A percentile compares a stretch with the other conserved stretches of the same genome.
phyloP scores from a whole-genome alignment of 1,140 invertebrate genomes.

The Chlorops oryzae region DNA sequence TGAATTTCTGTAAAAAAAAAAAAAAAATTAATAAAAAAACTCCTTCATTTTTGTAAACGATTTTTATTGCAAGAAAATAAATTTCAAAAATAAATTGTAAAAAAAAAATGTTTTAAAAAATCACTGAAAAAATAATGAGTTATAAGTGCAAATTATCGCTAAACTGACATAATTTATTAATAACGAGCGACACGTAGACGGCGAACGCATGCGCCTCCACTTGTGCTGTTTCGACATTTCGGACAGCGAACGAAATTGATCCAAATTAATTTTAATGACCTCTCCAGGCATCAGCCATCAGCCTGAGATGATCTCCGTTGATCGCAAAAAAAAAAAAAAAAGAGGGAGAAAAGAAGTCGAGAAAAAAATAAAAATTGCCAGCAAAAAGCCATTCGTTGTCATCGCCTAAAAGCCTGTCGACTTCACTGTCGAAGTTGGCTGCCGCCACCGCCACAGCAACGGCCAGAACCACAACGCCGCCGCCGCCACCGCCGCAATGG shows the following conservation, averaged over 20 bases:
- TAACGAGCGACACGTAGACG: no score
- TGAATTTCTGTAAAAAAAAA: no score
- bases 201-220: no score
- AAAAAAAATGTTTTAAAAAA: slow-evolving; percentile 4
- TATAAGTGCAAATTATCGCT: slow-evolving; percentile 15
- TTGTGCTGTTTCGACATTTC: slow-evolving; percentile 29
- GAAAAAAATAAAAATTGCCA: neutral
- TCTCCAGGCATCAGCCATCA: slow-evolving; percentile 9
- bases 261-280: slow-evolving; percentile 48
- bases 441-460: neutral
- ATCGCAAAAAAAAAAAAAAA: neutral
- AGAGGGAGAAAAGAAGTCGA: neutral
- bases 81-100: neutral
- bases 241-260: slow-evolving; percentile 47
- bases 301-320: neutral
- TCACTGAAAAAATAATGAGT: slow-evolving; percentile 14
- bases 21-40: no score
- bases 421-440: neutral
- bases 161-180: slow-evolving; percentile 21
- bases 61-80: no score
- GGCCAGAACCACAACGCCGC: slow-evolving; percentile 8
- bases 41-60: no score
- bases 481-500: neutral
- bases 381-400: slow-evolving; percentile 48
- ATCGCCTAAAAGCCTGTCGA: slow-evolving; percentile 47